Conservation (phyloP, 2,113 vertebrate species). For the Pelecanus crispus region DNA sequence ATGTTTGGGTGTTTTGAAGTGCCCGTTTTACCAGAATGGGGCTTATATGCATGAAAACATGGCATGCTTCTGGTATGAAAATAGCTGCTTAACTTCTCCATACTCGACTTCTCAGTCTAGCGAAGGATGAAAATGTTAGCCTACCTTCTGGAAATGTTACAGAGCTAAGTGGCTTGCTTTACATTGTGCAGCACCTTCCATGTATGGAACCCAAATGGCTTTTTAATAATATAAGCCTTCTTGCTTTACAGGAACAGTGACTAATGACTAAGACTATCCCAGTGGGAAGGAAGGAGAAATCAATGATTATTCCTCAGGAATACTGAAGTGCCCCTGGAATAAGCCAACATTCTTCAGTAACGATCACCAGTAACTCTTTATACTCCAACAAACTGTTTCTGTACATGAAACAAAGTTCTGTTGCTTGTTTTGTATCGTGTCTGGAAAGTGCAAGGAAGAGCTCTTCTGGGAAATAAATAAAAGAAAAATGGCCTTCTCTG, state of each 20-base stretch:
- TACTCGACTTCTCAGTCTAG: not conserved
- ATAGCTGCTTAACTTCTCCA: not conserved
- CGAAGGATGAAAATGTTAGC: not conserved
- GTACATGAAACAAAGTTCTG: slow-evolving; percentile 64
- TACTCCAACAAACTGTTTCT: slow-evolving; percentile 65
- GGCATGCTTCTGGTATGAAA: not conserved
- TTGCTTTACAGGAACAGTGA: slow-evolving; percentile 76
- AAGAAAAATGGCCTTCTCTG: slow-evolving; percentile 49
- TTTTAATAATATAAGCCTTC: slow-evolving; percentile 52
- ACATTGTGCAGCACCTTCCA: slow-evolving; percentile 35
- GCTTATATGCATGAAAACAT: not conserved
- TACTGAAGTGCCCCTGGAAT: slow-evolving; percentile 66
- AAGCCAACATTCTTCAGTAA: slow-evolving; percentile 56
- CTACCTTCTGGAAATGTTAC: not conserved
- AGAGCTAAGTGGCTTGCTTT: not conserved
- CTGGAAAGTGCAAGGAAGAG: slow-evolving; percentile 64
- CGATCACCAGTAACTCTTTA: slow-evolving; percentile 57
- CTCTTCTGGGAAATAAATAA: slow-evolving; percentile 74
- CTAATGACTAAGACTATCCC: slow-evolving; percentile 39
- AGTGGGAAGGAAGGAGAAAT: slow-evolving; percentile 60
- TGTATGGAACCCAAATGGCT: slow-evolving; percentile 37
- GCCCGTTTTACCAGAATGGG: not conserved
- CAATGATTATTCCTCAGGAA: slow-evolving; percentile 69
- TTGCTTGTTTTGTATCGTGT: slow-evolving; percentile 75
- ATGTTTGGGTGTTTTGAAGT: not conserved